Evolutionary conservation across 2,797 vertebrate species (phyloP).

Genomic region (Mastacembelus armatus): DNA sequence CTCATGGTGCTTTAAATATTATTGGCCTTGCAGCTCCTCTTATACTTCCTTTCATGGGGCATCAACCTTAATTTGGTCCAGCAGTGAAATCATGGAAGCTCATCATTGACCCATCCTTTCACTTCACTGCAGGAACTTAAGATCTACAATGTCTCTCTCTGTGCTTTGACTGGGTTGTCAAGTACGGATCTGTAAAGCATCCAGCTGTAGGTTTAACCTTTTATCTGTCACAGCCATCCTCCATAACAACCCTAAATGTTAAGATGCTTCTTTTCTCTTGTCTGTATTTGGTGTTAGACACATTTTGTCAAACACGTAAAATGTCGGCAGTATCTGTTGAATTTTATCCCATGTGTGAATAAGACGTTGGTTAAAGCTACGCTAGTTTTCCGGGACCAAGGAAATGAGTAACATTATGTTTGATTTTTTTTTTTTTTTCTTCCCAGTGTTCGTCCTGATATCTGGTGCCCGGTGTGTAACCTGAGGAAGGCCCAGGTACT

Average conservation of each 20-base stretch:
- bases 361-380: too few species aligned
- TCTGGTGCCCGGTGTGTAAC: too few species aligned
- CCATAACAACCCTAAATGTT: neutral
- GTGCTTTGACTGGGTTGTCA: conserved; percentile 13
- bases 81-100: conserved; percentile 66
- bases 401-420: too few species aligned
- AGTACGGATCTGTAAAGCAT: neutral
- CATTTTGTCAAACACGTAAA: too few species aligned
- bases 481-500: too few species aligned
- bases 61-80: conserved; percentile 75
- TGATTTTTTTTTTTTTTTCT: too few species aligned
- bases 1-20: conserved; percentile 70
- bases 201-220: conserved; percentile 4
- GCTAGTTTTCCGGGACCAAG: too few species aligned
- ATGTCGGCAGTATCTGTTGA: too few species aligned
- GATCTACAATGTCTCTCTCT: conserved; percentile 12
- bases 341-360: too few species aligned
- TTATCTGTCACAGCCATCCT: neutral
- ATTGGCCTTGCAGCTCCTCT: conserved; percentile 62
- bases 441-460: too few species aligned
- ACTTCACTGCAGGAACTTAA: conserved; percentile 16
- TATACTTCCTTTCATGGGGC: conserved; percentile 74
- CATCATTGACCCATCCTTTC: conserved; percentile 30
- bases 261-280: neutral
- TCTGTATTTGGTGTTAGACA: neutral